A percentile compares a stretch with the other conserved stretches of the same genome.
Evolutionary conservation across 2,888 invertebrate species (phyloP).

Genomic region (Cosmia pyralina): DNA sequence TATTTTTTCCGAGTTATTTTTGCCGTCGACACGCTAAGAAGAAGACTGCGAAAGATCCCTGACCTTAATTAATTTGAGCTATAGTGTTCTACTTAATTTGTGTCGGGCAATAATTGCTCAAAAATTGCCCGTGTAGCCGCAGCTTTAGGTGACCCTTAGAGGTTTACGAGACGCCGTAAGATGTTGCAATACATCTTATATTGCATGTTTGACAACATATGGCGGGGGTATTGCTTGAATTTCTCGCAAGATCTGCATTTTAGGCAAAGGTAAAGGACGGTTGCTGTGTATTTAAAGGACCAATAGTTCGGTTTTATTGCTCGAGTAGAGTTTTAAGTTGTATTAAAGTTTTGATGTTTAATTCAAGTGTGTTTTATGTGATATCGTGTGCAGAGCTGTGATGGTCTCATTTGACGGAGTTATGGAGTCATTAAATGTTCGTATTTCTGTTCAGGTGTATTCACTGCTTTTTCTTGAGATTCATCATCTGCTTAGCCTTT

Average conservation of each 20-base stretch:
- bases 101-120: not conserved
- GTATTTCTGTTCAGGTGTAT: not conserved
- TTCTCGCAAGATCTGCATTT: conserved; percentile 33
- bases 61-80: not conserved
- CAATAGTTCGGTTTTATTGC: conserved; percentile 40
- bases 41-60: too few relatives aligned
- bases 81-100: not conserved
- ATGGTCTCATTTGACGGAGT: conserved; percentile 18
- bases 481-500: too few relatives aligned
- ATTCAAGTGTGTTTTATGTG: conserved; percentile 37
- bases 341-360: conserved; percentile 35
- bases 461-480: not conserved
- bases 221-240: conserved; percentile 52
- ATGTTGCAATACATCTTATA: conserved; percentile 73
- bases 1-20: too few relatives aligned
- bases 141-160: conserved; percentile 72
- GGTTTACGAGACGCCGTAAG: conserved; percentile 75
- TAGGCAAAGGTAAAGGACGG: conserved; percentile 37
- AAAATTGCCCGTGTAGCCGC: not conserved
- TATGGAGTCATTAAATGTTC: conserved; percentile 12
- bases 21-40: too few relatives aligned
- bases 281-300: conserved; percentile 47
- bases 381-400: not conserved
- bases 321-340: conserved; percentile 24
- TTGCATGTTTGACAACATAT: conserved; percentile 75